Evolutionary conservation across 2,888 invertebrate genomes (phyloP), one percentile per base, ranked within the genome.

Genomic region (Rotaria macrura): DNA sequence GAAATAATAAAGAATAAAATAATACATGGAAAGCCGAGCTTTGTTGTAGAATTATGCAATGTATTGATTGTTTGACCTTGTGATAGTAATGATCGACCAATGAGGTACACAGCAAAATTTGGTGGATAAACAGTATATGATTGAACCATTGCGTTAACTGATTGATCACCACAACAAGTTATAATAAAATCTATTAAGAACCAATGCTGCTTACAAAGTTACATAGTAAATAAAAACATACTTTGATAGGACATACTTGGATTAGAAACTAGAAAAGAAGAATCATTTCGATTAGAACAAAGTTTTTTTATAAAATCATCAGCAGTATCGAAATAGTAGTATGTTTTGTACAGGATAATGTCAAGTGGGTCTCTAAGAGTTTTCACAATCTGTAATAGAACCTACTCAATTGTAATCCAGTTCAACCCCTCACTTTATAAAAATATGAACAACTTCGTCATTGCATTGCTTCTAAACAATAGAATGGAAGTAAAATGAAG

Each of bases 61-160:
- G 40, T 43, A 79, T 79, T 79, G n/a, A 79, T 79, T 79, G 79
- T 79, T 79, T 79, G 43, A 79, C 79, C 79, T 79, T 79, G 79
- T 1, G 79, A 43, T 7, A 79, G 25, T 43, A 79, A 79, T 0
- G 79, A 9, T 25, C n/a, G 40, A n/a, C 79, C 79, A 10, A 79
- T 40, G 2, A 43, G 10, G 43, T 79, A 79, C 10, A 79, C 43
- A 79, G 79, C 79, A 79, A n/a, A 43, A 79, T 43, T 79, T 25
- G 79, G 79, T 25, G 43, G 43, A 79, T 79, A 79, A 6, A 79
- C 9, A 79, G 43, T 79, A n/a, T n/a, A 79, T 10, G 79, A 79
- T 43, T 79, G 79, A n/a, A 79, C 79, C 43, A 79, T 43, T 40
- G 43, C 14, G n/a, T 79, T 79, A 10, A 79, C 43, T 12, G 79